Evolutionary conservation across 2,888 invertebrate species (phyloP).

Genomic region (Epinotia demarniana): DNA sequence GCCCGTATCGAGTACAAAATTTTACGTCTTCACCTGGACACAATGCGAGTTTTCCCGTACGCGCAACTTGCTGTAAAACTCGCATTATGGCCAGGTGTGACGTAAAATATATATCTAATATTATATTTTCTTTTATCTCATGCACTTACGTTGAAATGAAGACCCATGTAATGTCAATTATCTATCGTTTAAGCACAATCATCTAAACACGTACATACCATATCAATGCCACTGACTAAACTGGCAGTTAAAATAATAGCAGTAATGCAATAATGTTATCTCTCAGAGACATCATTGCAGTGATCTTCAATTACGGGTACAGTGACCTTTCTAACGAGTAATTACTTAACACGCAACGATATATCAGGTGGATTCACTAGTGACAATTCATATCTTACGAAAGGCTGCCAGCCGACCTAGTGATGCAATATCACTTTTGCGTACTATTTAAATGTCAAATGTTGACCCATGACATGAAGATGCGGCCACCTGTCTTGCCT

Average conservation of each 20-base stretch:
- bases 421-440: conserved; percentile 69
- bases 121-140: background rate
- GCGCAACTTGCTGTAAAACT: no score
- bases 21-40: no score
- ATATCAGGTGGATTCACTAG: conserved; percentile 60
- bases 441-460: conserved; percentile 76
- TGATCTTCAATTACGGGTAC: conserved; percentile 62
- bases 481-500: conserved; percentile 65
- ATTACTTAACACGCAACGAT: conserved; percentile 68
- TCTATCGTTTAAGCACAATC: conserved; percentile 21
- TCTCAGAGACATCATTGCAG: conserved; percentile 55
- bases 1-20: no score
- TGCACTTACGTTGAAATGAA: background rate
- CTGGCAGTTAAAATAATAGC: conserved; percentile 42
- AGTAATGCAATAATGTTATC: conserved; percentile 55
- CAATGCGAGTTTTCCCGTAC: no score
- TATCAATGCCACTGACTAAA: conserved; percentile 46
- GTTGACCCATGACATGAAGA: conserved; percentile 74
- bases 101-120: no score
- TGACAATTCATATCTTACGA: conserved; percentile 70
- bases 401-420: conserved; percentile 55
- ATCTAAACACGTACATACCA: conserved; percentile 25
- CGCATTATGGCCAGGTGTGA: no score
- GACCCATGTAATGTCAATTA: background rate
- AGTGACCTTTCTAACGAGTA: conserved; percentile 65